Percentiles rank a stretch among this genome's conserved stretches.
Evolutionary conservation across 92 coral and sea anemone genomes (phyloP).

Genomic region (Meandrina meandrites): DNA sequence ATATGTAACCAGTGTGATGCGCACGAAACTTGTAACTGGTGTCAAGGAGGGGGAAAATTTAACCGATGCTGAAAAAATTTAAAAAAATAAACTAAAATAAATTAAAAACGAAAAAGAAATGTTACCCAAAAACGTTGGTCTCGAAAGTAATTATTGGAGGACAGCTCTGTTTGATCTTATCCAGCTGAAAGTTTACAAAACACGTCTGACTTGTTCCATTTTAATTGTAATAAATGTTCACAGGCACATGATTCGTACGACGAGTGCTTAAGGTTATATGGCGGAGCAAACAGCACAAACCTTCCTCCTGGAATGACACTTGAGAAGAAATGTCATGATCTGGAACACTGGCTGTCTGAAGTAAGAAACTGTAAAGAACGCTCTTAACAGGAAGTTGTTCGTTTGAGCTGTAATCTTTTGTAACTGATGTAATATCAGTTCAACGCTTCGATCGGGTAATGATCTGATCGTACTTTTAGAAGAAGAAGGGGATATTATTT

Average conservation of each 20-base stretch:
- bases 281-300: slow-evolving; percentile 50
- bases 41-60: no score
- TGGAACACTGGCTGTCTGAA: slow-evolving; percentile 79
- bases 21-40: no score
- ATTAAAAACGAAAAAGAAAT: no score
- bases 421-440: no score
- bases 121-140: not conserved
- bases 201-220: not conserved
- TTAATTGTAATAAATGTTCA: not conserved
- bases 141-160: not conserved
- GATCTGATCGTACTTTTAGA: no score
- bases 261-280: slow-evolving; percentile 60
- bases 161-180: no score
- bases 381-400: not conserved
- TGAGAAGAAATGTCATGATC: slow-evolving; percentile 55
- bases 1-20: not conserved
- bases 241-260: slow-evolving; percentile 73
- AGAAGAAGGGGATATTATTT: no score
- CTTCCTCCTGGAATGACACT: slow-evolving; percentile 60
- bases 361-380: slow-evolving; percentile 35
- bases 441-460: no score
- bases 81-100: no score
- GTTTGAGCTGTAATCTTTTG: not conserved
- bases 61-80: no score
- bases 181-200: not conserved